A percentile compares a stretch with the other conserved stretches of the same genome.
phyloP scores from a whole-genome alignment of 2,797 vertebrate species.

The Triplophysa yarkandensis region DNA sequence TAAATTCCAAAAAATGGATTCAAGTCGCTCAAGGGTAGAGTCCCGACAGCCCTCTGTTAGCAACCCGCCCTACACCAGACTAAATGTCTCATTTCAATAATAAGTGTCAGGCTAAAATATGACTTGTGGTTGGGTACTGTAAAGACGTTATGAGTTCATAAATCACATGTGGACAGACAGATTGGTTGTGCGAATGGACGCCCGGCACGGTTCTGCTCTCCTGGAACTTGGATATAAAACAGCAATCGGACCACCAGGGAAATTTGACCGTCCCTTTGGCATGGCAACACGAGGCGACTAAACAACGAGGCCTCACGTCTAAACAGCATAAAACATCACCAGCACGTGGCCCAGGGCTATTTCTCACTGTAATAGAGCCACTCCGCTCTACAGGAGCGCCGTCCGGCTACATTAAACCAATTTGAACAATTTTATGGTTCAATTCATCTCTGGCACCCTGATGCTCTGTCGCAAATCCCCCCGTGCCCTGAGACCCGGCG shows the following conservation, averaged over 20 bases:
- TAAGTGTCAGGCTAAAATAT: slow-evolving; percentile 81
- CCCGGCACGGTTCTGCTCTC: slow-evolving; percentile 63
- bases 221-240: slow-evolving; percentile 68
- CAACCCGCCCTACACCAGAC: slow-evolving; percentile 59
- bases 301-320: slow-evolving; percentile 69
- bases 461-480: neutral
- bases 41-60: slow-evolving; percentile 25
- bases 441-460: slow-evolving; percentile 10
- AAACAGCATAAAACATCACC: slow-evolving; percentile 72
- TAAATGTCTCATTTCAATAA: slow-evolving; percentile 83
- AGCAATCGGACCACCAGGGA: slow-evolving; percentile 72
- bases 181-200: slow-evolving; percentile 70
- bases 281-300: slow-evolving; percentile 70
- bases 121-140: slow-evolving; percentile 70
- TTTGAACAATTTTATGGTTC: slow-evolving; percentile 69
- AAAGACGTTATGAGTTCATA: slow-evolving; percentile 78
- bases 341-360: slow-evolving; percentile 64
- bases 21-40: slow-evolving; percentile 45
- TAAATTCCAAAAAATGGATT: slow-evolving; percentile 61
- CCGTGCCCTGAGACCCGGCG: neutral
- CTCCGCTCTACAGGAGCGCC: slow-evolving; percentile 60
- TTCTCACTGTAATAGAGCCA: slow-evolving; percentile 71
- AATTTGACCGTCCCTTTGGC: slow-evolving; percentile 78
- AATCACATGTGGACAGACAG: slow-evolving; percentile 79
- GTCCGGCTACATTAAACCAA: slow-evolving; percentile 66